phyloP scores from a whole-genome alignment of 2,113 vertebrate species.

The Bambusicola thoracicus region DNA sequence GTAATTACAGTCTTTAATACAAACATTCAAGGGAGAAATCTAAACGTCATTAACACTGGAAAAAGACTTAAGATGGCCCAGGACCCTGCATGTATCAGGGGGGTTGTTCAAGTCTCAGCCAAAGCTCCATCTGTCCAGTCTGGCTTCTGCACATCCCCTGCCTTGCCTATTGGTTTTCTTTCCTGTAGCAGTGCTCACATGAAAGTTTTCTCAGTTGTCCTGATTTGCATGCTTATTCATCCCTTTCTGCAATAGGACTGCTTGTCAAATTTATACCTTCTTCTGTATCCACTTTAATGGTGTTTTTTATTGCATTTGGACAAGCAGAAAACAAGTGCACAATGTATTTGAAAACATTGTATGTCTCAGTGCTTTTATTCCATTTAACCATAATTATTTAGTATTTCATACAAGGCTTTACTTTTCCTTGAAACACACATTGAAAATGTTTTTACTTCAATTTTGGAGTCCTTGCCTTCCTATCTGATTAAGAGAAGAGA shows the following conservation, averaged over 20 bases:
- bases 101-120: not conserved
- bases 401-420: not conserved
- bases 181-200: not conserved
- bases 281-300: not conserved
- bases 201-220: slow-evolving; percentile 1
- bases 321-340: not conserved
- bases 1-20: not conserved
- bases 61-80: not conserved
- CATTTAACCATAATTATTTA: not conserved
- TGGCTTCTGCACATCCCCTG: not conserved
- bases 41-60: not conserved
- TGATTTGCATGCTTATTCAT: not conserved
- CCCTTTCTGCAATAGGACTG: not conserved
- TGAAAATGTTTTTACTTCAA: not conserved
- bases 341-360: not conserved
- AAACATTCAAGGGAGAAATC: not conserved
- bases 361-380: not conserved
- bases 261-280: not conserved
- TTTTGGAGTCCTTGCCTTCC: not conserved
- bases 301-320: not conserved
- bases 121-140: not conserved
- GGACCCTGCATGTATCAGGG: not conserved
- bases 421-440: not conserved
- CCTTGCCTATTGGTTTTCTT: not conserved
- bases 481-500: not conserved